Conservation (phyloP, 2,888 invertebrate species). For the Eucera pruinosa region DNA sequence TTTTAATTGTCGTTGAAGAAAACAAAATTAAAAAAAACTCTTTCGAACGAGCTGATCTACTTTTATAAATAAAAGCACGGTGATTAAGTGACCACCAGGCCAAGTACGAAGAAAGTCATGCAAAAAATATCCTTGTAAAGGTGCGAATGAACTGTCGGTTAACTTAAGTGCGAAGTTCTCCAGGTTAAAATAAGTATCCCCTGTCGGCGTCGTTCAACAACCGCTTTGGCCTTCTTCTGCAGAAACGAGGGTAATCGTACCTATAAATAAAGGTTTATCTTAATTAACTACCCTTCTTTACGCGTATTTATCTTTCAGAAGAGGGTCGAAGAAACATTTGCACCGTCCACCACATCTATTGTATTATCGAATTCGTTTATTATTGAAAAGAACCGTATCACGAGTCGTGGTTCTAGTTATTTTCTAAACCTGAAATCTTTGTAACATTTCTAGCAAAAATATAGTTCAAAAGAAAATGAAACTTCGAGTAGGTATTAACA, state of each 20-base stretch:
- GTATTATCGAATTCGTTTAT: conserved; percentile 8
- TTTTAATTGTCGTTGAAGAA: too few relatives aligned
- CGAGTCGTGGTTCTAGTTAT: too few relatives aligned
- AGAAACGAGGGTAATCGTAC: conserved; percentile 47
- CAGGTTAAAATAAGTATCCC: conserved; percentile 52
- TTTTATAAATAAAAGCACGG: conserved; percentile 29
- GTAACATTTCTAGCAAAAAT: too few relatives aligned
- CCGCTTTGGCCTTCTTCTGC: conserved; percentile 37
- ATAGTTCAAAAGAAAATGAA: too few relatives aligned
- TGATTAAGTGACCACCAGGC: conserved; percentile 3
- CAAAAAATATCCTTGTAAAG: conserved; percentile 22
- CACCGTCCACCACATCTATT: conserved; percentile 23
- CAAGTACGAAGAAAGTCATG: conserved; percentile 34
- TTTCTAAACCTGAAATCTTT: too few relatives aligned
- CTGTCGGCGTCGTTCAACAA: conserved; percentile 44
- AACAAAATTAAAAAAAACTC: background rate
- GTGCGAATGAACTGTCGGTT: conserved; percentile 35
- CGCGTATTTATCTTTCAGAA: conserved; percentile 39
- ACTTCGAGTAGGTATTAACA: too few relatives aligned
- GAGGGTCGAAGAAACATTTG: conserved; percentile 33
- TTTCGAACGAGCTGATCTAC: background rate
- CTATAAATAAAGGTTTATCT: conserved; percentile 59
- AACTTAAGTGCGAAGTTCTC: conserved; percentile 30
- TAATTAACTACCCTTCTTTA: conserved; percentile 57
- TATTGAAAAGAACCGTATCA: background rate